Base-by-base conservation (phyloP, 2,888 invertebrate species). In the Stramonita haemastoma region DNA sequence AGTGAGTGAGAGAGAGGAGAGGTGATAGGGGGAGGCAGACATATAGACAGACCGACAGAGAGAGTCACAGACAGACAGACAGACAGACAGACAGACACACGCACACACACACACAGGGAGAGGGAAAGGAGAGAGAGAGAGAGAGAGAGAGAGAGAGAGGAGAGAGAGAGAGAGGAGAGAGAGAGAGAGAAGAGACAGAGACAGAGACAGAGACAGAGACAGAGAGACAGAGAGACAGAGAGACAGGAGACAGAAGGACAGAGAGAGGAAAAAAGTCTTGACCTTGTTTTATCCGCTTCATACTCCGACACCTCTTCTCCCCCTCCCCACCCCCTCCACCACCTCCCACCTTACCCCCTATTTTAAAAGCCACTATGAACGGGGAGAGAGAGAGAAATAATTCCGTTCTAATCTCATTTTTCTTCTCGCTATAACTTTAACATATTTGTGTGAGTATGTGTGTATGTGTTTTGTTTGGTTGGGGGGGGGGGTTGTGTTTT, bases 61-160 rank as follows among this genome's bases (percentile, higher is more conserved):
- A 73, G 22, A 73, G 17, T 17, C 22, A 73, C 22, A 73, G 22
- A 77, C 1, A 77, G 73, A 77, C 29, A 77, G 73, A 77, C n/a
- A 77, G 73, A 77, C 13, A 77, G 73, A 77, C 13, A 77, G 66
- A 66, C 13, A 77, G 73, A 77, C 26, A 77, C 1, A n/a, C 13
- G n/a, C 15, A 77, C 13, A 77, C 15, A 77, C 1, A 77, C 22
- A 77, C 15, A 77, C 22, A 29, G 29, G n/a, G 2, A 26, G 26
- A 26, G n/a, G n/a, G 26, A 26, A n/a, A n/a, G 26, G n/a, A n/a
- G 73, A n/a, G n/a, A n/a, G 73, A 77, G 73, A n/a, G 73, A n/a
- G 73, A n/a, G n/a, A n/a, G 73, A n/a, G 73, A 77, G 73, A 77
- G 73, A 77, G 73, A 77, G 73, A 77, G 73, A 77, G 73, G 73